Conservation (phyloP, 2,888 invertebrate species). For the Andrena haemorrhoa region DNA sequence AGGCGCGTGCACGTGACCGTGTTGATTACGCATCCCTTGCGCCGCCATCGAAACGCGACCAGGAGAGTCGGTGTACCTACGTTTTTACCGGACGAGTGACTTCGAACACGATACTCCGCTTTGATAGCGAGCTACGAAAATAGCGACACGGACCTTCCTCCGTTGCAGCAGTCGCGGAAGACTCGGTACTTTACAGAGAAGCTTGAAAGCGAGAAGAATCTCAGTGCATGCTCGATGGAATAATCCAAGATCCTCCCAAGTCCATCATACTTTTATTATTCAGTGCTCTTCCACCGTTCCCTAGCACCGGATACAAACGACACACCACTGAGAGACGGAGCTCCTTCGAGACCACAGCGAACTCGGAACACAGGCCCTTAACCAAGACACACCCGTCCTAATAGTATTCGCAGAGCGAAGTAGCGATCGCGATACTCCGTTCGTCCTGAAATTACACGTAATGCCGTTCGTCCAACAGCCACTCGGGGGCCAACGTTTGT, state of each 20-base stretch:
- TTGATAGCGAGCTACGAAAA: neutral
- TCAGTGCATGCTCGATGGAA: too few relatives aligned
- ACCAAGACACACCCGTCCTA: neutral
- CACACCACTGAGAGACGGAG: too few relatives aligned
- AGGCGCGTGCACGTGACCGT: slow-evolving; percentile 25
- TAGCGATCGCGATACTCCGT: neutral
- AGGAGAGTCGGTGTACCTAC: slow-evolving; percentile 2
- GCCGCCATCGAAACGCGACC: neutral
- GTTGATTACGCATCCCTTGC: slow-evolving; percentile 33
- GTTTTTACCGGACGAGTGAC: neutral
- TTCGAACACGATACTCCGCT: neutral
- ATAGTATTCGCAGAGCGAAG: neutral
- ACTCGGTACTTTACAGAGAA: neutral
- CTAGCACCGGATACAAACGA: too few relatives aligned
- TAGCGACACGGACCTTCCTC: neutral
- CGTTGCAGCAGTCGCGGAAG: neutral
- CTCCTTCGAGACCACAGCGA: too few relatives aligned
- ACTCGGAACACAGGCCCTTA: too few relatives aligned
- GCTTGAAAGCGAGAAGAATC: too few relatives aligned
- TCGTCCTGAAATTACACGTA: neutral
- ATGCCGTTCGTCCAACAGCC: slow-evolving; percentile 8
- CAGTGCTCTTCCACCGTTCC: too few relatives aligned
- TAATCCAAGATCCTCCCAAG: too few relatives aligned
- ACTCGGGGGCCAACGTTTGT: neutral
- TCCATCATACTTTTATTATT: too few relatives aligned